phyloP scores from a whole-genome alignment of 2,888 invertebrate genomes.

The Sussaba pulchella region DNA sequence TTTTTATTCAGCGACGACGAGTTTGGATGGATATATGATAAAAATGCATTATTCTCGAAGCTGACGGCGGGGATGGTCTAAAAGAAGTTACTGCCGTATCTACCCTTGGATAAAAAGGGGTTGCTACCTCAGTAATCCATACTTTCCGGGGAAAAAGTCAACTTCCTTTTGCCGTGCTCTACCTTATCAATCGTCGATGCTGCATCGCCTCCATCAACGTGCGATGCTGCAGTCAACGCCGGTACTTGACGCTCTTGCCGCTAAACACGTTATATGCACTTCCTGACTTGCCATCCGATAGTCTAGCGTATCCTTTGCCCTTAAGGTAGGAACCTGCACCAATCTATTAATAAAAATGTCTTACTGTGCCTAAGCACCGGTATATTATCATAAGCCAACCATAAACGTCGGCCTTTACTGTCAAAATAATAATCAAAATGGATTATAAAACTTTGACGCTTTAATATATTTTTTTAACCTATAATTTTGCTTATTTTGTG shows the following conservation, averaged over 20 bases:
- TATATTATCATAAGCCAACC: too few species aligned
- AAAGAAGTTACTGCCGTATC: too few species aligned
- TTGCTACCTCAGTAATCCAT: too few species aligned
- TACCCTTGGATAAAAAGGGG: too few species aligned
- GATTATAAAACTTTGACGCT: neutral
- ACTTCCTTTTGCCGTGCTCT: conserved; percentile 1
- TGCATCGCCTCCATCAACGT: neutral
- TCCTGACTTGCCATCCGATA: conserved; percentile 10
- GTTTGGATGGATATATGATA: too few species aligned
- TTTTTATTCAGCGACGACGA: neutral
- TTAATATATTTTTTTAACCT: neutral
- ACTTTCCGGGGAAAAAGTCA: too few species aligned
- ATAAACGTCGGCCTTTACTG: neutral
- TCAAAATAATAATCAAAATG: neutral
- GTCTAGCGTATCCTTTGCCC: conserved; percentile 9
- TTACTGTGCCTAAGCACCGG: too few species aligned
- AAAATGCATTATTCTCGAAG: too few species aligned
- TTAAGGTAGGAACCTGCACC: too few species aligned
- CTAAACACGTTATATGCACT: neutral
- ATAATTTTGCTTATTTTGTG: neutral
- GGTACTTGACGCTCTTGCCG: neutral
- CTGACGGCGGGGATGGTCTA: too few species aligned
- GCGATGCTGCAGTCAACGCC: neutral
- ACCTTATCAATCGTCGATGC: conserved; percentile 22
- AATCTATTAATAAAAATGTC: too few species aligned